Evolutionary conservation across 2,797 vertebrate species (phyloP).

Genomic region (Myotis findleyi): DNA sequence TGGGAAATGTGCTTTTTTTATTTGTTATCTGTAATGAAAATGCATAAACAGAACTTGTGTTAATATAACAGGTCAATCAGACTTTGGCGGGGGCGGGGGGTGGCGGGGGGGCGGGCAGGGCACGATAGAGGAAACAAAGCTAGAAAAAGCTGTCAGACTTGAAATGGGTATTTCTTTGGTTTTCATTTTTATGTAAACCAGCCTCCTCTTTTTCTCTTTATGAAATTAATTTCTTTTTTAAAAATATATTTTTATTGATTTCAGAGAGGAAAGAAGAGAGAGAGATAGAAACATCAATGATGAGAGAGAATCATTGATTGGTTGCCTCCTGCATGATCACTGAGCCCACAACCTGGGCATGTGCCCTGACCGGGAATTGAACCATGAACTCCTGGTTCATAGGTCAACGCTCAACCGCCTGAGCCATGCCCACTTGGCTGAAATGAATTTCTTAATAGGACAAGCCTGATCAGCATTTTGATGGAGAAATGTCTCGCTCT

Average conservation of each 20-base stretch:
- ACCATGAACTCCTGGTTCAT: no score
- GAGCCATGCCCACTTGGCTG: no score
- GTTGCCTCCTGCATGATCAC: no score
- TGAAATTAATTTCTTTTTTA: slow-evolving; percentile 17
- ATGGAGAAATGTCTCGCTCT: background rate
- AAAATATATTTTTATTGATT: no score
- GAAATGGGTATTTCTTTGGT: background rate
- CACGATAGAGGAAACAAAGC: background rate
- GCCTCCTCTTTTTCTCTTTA: background rate
- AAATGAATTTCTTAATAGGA: background rate
- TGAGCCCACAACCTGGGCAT: no score
- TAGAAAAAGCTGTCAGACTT: background rate
- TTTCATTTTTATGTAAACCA: slow-evolving; percentile 32
- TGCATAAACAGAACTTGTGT: slow-evolving; percentile 42
- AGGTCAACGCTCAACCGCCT: no score
- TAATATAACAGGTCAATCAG: slow-evolving; percentile 9
- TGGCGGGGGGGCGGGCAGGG: background rate
- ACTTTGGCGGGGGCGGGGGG: background rate
- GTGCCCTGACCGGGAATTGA: no score
- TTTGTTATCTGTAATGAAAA: slow-evolving; percentile 26
- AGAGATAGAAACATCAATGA: background rate
- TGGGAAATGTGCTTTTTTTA: background rate
- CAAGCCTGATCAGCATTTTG: background rate
- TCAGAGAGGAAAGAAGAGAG: no score
- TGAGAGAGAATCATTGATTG: no score